phyloP scores from a whole-genome alignment of 2,888 invertebrate species.

The Athetis lepigone region DNA sequence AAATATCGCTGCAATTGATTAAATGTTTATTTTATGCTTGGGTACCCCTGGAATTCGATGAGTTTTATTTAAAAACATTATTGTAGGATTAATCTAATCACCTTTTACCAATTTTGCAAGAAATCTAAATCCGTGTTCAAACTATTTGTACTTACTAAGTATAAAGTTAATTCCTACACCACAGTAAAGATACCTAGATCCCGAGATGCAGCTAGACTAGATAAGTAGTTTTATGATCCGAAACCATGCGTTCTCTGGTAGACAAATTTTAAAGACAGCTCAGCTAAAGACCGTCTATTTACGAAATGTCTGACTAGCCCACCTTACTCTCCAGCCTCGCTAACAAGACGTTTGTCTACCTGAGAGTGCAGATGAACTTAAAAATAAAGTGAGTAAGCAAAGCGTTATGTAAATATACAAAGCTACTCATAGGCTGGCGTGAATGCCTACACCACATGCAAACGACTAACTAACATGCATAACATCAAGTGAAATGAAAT shows the following conservation, averaged over 20 bases:
- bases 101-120: constrained; percentile 38
- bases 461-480: constrained; percentile 59
- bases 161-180: constrained; percentile 39
- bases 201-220: constrained; percentile 12
- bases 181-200: constrained; percentile 30
- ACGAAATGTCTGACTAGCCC: background rate
- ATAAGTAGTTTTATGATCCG: constrained; percentile 15
- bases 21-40: constrained; percentile 78
- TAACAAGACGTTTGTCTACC: constrained; percentile 18
- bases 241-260: constrained; percentile 18
- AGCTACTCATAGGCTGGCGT: constrained; percentile 32
- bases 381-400: constrained; percentile 39
- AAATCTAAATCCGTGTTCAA: constrained; percentile 27
- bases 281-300: background rate
- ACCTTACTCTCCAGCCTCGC: background rate
- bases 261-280: constrained; percentile 8
- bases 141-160: constrained; percentile 25
- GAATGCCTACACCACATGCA: constrained; percentile 46
- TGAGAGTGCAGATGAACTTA: constrained; percentile 10
- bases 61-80: constrained; percentile 14
- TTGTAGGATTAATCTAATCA: background rate
- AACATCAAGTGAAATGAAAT: constrained; percentile 79
- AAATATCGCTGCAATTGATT: constrained; percentile 59
- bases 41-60: constrained; percentile 75
- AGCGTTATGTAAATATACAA: constrained; percentile 42